Evolutionary conservation across 2,797 vertebrate species (phyloP).

Genomic region (Hyperoplus lanceolatus): DNA sequence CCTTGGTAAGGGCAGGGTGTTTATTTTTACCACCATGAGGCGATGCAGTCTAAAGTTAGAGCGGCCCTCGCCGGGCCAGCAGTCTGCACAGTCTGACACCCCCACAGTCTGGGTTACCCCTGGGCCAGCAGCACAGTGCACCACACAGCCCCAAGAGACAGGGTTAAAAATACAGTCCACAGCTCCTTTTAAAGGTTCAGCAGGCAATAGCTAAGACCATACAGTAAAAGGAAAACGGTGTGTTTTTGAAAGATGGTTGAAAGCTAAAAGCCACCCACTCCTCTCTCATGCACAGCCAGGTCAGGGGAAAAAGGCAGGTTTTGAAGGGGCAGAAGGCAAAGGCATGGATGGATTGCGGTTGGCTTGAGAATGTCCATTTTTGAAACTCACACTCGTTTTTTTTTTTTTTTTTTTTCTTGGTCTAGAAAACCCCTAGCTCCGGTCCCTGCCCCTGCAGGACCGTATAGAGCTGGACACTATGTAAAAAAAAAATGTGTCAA

Average conservation of each 20-base stretch:
- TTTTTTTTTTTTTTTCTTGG: slow-evolving; percentile 31
- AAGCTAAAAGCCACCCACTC: slow-evolving; percentile 82
- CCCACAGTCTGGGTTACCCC: slow-evolving; percentile 82
- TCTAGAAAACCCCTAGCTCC: slow-evolving; percentile 21
- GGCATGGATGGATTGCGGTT: slow-evolving; percentile 50
- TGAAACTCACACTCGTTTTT: slow-evolving; percentile 45
- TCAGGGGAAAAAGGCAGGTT: slow-evolving; percentile 49
- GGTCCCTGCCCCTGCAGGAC: not conserved
- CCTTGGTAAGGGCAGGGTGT: slow-evolving; percentile 56
- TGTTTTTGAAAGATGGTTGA: slow-evolving; percentile 72
- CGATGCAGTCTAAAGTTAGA: slow-evolving; percentile 81
- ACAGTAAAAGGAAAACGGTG: slow-evolving; percentile 75
- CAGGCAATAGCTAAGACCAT: slow-evolving; percentile 69
- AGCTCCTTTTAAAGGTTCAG: slow-evolving; percentile 84
- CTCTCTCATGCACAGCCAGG: slow-evolving; percentile 82
- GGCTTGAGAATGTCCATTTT: slow-evolving; percentile 56
- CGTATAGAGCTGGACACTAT: not conserved
- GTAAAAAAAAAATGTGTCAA: slow-evolving; percentile 19
- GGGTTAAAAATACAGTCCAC: slow-evolving; percentile 83
- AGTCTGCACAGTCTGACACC: slow-evolving; percentile 77
- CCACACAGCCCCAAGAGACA: slow-evolving; percentile 71
- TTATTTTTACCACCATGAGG: slow-evolving; percentile 83
- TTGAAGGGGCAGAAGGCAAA: slow-evolving; percentile 31
- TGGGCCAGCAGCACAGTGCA: slow-evolving; percentile 67
- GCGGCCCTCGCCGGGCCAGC: slow-evolving; percentile 63